phyloP scores from a whole-genome alignment of 2,888 invertebrate genomes.

The Hyposoter didymator region DNA sequence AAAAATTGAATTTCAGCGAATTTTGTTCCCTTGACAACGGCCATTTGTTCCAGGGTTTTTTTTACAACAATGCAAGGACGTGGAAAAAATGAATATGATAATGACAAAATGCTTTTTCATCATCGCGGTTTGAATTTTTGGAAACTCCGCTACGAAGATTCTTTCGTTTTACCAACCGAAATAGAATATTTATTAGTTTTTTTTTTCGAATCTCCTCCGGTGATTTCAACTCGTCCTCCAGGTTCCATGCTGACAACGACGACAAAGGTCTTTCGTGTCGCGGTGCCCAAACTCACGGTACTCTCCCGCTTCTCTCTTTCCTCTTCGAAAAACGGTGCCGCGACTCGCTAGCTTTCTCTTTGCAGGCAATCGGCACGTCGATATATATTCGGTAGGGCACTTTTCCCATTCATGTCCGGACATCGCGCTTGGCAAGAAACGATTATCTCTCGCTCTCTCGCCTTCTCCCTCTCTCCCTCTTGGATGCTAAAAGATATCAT shows the following conservation, averaged over 20 bases:
- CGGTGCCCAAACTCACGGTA: conserved; percentile 51
- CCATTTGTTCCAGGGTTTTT: not conserved
- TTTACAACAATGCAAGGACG: not conserved
- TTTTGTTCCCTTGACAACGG: not conserved
- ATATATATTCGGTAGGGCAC: conserved; percentile 75
- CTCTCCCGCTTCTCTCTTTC: conserved; percentile 79
- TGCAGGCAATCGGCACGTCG: conserved; percentile 83
- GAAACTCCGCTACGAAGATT: not conserved
- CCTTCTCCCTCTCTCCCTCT: conserved; percentile 29
- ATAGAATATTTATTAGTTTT: not conserved
- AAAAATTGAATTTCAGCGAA: not conserved
- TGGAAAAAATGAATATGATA: not conserved
- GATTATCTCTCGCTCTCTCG: conserved; percentile 26
- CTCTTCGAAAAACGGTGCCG: conserved; percentile 67
- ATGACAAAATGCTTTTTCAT: not conserved
- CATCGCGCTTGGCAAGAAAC: conserved; percentile 61
- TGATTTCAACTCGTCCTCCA: conserved; percentile 13
- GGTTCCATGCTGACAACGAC: conserved; percentile 15
- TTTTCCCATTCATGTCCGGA: conserved; percentile 72
- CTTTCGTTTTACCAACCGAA: not conserved
- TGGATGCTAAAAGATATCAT: conserved; percentile 25
- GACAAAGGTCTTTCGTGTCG: conserved; percentile 30
- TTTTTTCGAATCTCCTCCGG: not conserved
- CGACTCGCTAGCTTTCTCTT: conserved; percentile 80
- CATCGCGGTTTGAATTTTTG: not conserved